Conservation (phyloP, 2,113 vertebrate species). For the Mionectes macconnelli region DNA sequence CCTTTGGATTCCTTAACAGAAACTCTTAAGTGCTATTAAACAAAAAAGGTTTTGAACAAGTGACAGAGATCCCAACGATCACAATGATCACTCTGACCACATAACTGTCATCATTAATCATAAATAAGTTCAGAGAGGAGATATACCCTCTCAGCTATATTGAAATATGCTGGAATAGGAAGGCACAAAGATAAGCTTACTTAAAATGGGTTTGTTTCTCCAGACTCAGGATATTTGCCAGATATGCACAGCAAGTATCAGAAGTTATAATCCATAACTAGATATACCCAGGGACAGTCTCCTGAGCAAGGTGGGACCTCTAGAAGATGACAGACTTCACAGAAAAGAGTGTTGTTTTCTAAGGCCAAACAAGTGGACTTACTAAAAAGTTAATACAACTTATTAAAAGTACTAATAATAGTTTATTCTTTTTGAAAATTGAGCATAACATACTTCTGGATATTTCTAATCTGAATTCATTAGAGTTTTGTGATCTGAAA, state of each 20-base stretch:
- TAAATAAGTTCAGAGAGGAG: not conserved
- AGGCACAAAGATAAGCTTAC: not conserved
- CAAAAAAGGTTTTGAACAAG: not conserved
- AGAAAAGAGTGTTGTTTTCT: not conserved
- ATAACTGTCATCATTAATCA: not conserved
- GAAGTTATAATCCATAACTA: not conserved
- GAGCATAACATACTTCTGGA: not conserved
- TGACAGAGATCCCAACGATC: not conserved
- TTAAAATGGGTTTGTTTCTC: not conserved
- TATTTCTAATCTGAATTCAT: not conserved
- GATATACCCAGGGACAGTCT: not conserved
- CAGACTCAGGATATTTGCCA: not conserved
- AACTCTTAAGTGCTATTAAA: not conserved
- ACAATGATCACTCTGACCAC: not conserved
- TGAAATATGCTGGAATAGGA: not conserved
- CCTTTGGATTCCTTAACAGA: not conserved
- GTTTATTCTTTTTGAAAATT: not conserved
- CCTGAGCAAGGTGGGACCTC: not conserved
- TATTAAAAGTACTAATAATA: not conserved
- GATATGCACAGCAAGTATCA: not conserved
- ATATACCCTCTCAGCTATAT: not conserved
- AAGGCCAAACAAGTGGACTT: not conserved
- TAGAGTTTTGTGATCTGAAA: not conserved
- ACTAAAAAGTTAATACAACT: not conserved
- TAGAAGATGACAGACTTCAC: not conserved